Evolutionary conservation across 2,113 vertebrate species (phyloP).

Genomic region (Sinocyclocheilus anshuiensis): DNA sequence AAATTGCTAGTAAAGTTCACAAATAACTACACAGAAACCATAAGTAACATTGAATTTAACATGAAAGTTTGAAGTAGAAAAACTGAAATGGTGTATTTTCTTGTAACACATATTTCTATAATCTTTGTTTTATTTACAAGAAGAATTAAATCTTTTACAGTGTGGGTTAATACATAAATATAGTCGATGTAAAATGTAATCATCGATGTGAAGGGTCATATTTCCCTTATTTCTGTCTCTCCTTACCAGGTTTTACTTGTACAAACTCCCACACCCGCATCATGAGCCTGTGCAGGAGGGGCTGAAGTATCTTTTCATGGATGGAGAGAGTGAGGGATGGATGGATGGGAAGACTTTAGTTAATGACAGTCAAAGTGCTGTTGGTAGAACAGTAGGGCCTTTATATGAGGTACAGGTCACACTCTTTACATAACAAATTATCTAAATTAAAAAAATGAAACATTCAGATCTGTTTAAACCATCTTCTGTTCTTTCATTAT

Average conservation of each 20-base stretch:
- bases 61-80: neutral
- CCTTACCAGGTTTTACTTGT: slow-evolving; percentile 81
- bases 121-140: no score
- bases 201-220: neutral
- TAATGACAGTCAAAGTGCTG: slow-evolving; percentile 67
- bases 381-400: slow-evolving; percentile 73
- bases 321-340: slow-evolving; percentile 76
- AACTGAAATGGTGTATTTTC: no score
- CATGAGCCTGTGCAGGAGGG: slow-evolving; percentile 52
- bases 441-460: neutral
- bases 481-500: neutral
- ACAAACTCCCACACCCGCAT: slow-evolving; percentile 80
- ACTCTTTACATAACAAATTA: neutral
- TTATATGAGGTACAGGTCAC: slow-evolving; percentile 75
- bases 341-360: slow-evolving; percentile 69
- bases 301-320: slow-evolving; percentile 78
- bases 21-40: no score
- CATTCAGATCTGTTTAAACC: neutral
- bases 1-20: no score
- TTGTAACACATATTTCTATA: no score
- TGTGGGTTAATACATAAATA: neutral
- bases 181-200: neutral
- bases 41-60: neutral
- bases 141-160: no score
- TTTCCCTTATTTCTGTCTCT: neutral